phyloP scores from a whole-genome alignment of 2,888 invertebrate genomes.

The Sesamia inferens region DNA sequence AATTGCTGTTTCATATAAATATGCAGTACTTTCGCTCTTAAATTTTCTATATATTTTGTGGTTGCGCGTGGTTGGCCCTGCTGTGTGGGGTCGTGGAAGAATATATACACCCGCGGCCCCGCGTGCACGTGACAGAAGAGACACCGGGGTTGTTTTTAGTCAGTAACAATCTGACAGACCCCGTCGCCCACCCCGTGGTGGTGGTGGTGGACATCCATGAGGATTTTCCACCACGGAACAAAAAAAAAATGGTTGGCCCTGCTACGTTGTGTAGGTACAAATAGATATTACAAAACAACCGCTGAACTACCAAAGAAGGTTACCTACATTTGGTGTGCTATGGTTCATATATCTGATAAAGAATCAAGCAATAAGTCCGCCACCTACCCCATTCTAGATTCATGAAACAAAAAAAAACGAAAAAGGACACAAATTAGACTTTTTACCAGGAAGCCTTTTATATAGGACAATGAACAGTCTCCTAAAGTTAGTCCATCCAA shows the following conservation, averaged over 20 bases:
- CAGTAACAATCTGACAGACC: too few species aligned
- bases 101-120: too few species aligned
- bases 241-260: too few species aligned
- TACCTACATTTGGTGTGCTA: too few species aligned
- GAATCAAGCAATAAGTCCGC: not conserved
- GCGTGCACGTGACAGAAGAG: too few species aligned
- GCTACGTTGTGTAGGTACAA: too few species aligned
- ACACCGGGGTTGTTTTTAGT: too few species aligned
- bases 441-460: conserved; percentile 25
- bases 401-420: conserved; percentile 8
- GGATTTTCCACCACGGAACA: too few species aligned
- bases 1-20: not conserved
- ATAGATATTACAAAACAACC: too few species aligned
- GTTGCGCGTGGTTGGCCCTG: not conserved
- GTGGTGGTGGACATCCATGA: too few species aligned
- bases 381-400: not conserved
- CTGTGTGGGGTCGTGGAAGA: not conserved
- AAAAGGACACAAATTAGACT: not conserved
- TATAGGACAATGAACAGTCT: conserved; percentile 4
- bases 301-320: too few species aligned
- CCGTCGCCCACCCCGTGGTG: too few species aligned
- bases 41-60: not conserved
- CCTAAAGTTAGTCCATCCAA: conserved; percentile 22
- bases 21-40: not conserved
- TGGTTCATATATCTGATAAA: not conserved